A percentile compares a stretch with the other conserved stretches of the same genome.
phyloP scores from a whole-genome alignment of 2,113 vertebrate genomes.

The Melanerpes aurifrons region DNA sequence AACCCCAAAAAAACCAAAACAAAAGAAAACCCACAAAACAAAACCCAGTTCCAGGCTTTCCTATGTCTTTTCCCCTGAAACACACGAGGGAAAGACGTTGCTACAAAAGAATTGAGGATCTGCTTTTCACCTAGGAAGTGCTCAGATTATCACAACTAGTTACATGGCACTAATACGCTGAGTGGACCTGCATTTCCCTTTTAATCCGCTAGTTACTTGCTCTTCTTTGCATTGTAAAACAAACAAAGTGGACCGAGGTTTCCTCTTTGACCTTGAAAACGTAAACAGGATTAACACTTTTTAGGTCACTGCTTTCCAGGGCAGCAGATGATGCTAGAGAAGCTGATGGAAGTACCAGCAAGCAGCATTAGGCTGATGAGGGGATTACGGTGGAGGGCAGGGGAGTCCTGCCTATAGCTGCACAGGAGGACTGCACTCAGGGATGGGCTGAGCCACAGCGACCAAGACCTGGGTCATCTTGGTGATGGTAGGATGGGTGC shows the following conservation, averaged over 20 bases:
- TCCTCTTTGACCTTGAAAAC: slow-evolving; percentile 65
- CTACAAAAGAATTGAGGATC: background rate
- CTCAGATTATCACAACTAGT: background rate
- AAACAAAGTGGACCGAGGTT: background rate
- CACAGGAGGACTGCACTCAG: background rate
- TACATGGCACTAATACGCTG: background rate
- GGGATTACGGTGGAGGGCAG: background rate
- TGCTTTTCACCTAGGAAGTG: background rate
- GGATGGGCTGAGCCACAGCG: background rate
- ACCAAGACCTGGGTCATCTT: background rate
- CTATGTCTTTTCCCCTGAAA: background rate
- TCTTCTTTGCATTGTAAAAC: slow-evolving; percentile 2
- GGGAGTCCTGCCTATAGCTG: background rate
- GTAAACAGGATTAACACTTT: slow-evolving; percentile 67
- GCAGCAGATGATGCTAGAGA: slow-evolving; percentile 40
- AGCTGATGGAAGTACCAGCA: slow-evolving; percentile 17
- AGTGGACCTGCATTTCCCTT: background rate
- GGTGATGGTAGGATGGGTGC: background rate
- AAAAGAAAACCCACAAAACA: too few relatives aligned
- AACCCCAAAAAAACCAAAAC: too few relatives aligned
- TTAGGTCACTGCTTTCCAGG: slow-evolving; percentile 58
- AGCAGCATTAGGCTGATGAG: background rate
- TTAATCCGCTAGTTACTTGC: background rate
- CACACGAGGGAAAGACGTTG: background rate
- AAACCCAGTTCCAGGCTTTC: background rate